Conservation (phyloP, 2,113 vertebrate species). For the Marcusenius ussheri region DNA sequence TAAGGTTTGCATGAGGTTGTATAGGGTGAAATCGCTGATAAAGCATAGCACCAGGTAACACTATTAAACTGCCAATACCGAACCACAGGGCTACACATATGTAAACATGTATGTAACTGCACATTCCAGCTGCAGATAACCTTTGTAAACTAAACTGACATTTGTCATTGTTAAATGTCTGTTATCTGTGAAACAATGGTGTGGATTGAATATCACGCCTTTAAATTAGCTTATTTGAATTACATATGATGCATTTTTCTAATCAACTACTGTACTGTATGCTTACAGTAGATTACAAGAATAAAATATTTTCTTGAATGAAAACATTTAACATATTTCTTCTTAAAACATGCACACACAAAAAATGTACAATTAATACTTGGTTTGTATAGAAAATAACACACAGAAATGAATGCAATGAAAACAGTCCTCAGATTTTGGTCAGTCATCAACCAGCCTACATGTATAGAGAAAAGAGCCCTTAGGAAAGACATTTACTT, state of each 20-base stretch:
- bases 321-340: not conserved
- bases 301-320: constrained; percentile 3
- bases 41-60: not conserved
- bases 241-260: not conserved
- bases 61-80: not conserved
- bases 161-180: not conserved
- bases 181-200: not conserved
- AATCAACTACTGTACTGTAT: not conserved
- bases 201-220: not conserved
- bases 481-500: constrained; percentile 35
- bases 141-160: not conserved
- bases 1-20: not conserved
- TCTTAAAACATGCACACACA: not conserved
- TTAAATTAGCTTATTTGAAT: not conserved
- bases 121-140: not conserved
- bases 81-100: not conserved
- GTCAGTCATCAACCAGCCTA: constrained; percentile 67
- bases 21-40: not conserved
- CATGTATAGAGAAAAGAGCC: constrained; percentile 55
- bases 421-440: constrained; percentile 41
- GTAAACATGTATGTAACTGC: not conserved
- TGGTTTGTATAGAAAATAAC: not conserved
- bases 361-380: not conserved
- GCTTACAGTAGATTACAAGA: not conserved
- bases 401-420: not conserved